phyloP scores from a whole-genome alignment of 92 coral and sea anemone species.

The Porites divaricata region DNA sequence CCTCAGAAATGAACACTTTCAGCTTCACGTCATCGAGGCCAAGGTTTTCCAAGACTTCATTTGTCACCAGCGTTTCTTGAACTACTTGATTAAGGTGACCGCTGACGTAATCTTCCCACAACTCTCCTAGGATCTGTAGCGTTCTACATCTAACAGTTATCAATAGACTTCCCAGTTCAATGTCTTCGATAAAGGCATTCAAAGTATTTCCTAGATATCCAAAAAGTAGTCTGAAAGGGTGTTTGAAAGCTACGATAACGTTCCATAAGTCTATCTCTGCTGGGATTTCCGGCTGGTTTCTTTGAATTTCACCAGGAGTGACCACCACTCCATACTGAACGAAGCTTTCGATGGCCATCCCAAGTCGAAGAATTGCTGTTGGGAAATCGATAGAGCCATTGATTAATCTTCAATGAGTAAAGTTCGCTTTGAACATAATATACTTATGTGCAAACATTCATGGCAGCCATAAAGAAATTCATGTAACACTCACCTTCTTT shows the following conservation, averaged over 20 bases:
- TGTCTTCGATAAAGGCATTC: neutral
- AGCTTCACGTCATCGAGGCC: neutral
- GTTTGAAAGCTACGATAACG: neutral
- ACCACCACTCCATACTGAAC: slow-evolving; percentile 23
- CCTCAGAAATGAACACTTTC: slow-evolving; percentile 16
- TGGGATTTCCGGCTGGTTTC: neutral
- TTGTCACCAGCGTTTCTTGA: slow-evolving; percentile 10
- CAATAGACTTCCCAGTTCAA: neutral
- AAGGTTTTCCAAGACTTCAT: slow-evolving; percentile 10
- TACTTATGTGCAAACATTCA: neutral
- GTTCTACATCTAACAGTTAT: slow-evolving; percentile 13
- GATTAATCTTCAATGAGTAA: neutral
- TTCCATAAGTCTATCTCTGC: neutral
- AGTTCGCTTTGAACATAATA: too few relatives aligned
- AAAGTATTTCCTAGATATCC: neutral
- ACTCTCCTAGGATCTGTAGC: neutral
- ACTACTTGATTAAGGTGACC: slow-evolving; percentile 11
- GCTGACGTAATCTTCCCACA: slow-evolving; percentile 9
- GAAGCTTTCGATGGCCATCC: slow-evolving; percentile 17
- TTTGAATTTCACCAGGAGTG: neutral
- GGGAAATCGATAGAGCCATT: neutral
- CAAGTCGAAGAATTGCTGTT: neutral
- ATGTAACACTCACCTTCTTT: too few relatives aligned
- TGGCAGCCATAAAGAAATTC: too few relatives aligned
- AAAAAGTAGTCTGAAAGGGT: neutral